Conservation (phyloP, 2,797 vertebrate species). For the Pangasius krempfi region DNA sequence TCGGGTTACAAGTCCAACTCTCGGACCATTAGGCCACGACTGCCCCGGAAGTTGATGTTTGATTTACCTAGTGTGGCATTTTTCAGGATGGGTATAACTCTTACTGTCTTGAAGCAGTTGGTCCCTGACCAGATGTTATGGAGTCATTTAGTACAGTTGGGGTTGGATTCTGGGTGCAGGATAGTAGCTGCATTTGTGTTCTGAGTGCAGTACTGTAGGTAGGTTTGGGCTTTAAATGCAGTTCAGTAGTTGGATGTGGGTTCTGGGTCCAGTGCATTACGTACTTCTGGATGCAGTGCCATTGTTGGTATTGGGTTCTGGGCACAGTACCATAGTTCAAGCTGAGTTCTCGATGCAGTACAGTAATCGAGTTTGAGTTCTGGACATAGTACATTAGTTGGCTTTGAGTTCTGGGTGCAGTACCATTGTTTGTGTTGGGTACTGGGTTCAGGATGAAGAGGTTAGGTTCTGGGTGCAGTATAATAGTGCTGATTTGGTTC, state of each 20-base stretch:
- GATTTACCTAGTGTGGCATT: no score
- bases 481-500: not conserved
- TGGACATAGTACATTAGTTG: not conserved
- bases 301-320: not conserved
- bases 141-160: not conserved
- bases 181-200: no score
- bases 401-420: not conserved
- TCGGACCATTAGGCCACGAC: no score
- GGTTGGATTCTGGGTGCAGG: not conserved
- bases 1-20: no score
- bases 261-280: not conserved
- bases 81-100: no score
- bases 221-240: not conserved
- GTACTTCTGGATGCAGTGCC: no score
- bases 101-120: not conserved
- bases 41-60: no score
- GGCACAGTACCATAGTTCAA: no score
- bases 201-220: not conserved
- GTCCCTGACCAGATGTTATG: not conserved
- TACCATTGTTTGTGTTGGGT: not conserved
- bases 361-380: not conserved
- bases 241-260: not conserved
- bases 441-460: not conserved
- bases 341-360: not conserved
- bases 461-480: not conserved